phyloP scores from a whole-genome alignment of 2,888 invertebrate genomes.

The Trachelus tabidus region DNA sequence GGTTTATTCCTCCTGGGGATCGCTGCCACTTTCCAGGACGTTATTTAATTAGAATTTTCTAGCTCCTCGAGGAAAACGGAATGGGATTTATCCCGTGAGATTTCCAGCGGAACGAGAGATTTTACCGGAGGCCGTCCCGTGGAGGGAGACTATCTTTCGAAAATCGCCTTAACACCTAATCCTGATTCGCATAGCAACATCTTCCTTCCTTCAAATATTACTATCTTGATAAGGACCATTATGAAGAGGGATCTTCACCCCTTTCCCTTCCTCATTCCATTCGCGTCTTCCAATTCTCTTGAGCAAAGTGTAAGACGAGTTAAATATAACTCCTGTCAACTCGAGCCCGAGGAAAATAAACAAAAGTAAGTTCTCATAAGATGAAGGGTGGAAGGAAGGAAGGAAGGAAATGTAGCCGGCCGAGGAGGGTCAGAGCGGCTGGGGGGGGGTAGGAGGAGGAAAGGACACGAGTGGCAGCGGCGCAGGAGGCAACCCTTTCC shows the following conservation, averaged over 20 bases:
- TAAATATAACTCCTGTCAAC: slow-evolving; percentile 43
- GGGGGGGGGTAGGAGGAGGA: too few species aligned
- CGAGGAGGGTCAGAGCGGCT: too few species aligned
- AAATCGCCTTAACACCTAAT: slow-evolving; percentile 43
- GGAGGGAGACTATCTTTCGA: slow-evolving; percentile 3
- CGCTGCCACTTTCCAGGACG: too few species aligned
- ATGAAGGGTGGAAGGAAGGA: too few species aligned
- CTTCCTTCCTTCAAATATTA: slow-evolving; percentile 17
- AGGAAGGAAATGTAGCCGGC: too few species aligned
- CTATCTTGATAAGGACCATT: slow-evolving; percentile 27
- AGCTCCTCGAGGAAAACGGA: too few species aligned
- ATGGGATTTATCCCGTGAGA: too few species aligned
- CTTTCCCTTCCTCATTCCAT: slow-evolving; percentile 12
- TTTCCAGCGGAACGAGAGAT: too few species aligned
- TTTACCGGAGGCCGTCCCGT: too few species aligned
- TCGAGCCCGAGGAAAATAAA: slow-evolving; percentile 40
- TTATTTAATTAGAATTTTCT: too few species aligned
- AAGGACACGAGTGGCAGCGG: slow-evolving; percentile 24
- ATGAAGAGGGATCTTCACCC: slow-evolving; percentile 9
- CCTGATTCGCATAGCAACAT: slow-evolving; percentile 29
- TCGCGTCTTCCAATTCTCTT: slow-evolving; percentile 16
- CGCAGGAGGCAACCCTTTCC: slow-evolving; percentile 30
- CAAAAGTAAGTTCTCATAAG: slow-evolving; percentile 38
- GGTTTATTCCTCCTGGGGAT: too few species aligned
- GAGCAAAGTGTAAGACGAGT: slow-evolving; percentile 24